Conservation (phyloP, 2,797 vertebrate genomes). For the Tragopan temminckii region DNA sequence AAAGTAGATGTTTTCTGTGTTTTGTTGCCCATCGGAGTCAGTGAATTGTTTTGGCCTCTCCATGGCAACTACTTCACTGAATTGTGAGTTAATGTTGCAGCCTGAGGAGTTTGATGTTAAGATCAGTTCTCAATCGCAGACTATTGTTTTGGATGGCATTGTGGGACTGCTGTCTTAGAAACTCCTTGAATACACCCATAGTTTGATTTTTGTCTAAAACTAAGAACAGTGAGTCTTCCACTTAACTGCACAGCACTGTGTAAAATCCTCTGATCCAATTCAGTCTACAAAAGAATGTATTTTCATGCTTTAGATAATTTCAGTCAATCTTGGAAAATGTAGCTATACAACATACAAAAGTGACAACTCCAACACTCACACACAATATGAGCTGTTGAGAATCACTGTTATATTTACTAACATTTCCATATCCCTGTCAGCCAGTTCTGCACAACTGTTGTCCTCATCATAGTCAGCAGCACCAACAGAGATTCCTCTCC, state of each 20-base stretch:
- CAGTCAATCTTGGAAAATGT: slow-evolving; percentile 77
- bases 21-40: slow-evolving; percentile 27
- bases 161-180: not conserved
- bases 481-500: slow-evolving; percentile 70
- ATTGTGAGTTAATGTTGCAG: slow-evolving; percentile 43
- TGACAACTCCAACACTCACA: slow-evolving; percentile 72
- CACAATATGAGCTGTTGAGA: slow-evolving; percentile 80
- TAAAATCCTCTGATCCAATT: slow-evolving; percentile 49
- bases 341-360: slow-evolving; percentile 74
- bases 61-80: slow-evolving; percentile 3
- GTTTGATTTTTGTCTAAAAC: not conserved
- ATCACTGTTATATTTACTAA: slow-evolving; percentile 77
- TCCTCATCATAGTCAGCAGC: slow-evolving; percentile 70
- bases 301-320: slow-evolving; percentile 79
- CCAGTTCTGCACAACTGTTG: slow-evolving; percentile 71
- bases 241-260: not conserved
- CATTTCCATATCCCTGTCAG: slow-evolving; percentile 75
- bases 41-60: slow-evolving; percentile 55
- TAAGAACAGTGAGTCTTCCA: slow-evolving; percentile 1
- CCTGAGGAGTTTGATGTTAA: slow-evolving; percentile 20
- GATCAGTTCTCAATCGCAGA: not conserved
- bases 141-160: not conserved
- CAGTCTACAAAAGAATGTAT: slow-evolving; percentile 76
- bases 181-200: not conserved
- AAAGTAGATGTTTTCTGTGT: slow-evolving; percentile 44